These are phyloP conservation scores for Cheilosia vernalis DNA, from an alignment of 2,888 invertebrate genomes.

Conservation along the genomic window DNA sequence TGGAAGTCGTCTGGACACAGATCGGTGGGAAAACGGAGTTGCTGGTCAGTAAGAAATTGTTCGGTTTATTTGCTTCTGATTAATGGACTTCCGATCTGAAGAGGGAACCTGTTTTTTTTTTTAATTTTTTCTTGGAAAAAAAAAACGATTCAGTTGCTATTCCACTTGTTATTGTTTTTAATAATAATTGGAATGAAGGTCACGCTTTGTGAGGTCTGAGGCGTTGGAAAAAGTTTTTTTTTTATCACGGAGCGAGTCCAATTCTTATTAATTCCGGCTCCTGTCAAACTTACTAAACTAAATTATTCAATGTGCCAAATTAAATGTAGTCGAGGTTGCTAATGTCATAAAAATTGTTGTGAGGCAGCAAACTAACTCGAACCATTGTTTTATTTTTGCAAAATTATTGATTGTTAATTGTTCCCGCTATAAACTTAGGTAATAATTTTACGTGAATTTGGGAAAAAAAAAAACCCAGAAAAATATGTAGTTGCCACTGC, in stretches of 20 bases:
- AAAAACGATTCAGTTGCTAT: neutral
- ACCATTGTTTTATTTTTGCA: too few species aligned
- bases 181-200: conserved; percentile 6
- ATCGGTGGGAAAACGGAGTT: conserved; percentile 10
- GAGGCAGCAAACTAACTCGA: too few species aligned
- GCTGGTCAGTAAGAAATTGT: conserved; percentile 11
- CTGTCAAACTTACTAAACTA: too few species aligned
- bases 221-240: neutral
- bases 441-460: too few species aligned
- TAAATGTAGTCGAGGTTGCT: too few species aligned
- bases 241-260: neutral
- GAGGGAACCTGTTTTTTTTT: neutral
- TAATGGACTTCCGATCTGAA: conserved; percentile 39
- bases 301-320: too few species aligned
- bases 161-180: conserved; percentile 13
- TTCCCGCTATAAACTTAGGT: too few species aligned
- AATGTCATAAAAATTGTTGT: too few species aligned
- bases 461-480: too few species aligned
- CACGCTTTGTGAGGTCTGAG: conserved; percentile 5
- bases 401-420: too few species aligned
- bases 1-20: conserved; percentile 14
- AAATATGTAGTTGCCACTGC: too few species aligned
- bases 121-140: neutral
- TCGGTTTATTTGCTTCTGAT: conserved; percentile 7
- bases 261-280: too few species aligned